Conservation (phyloP, 2,797 vertebrate genomes). For the Passerculus sandwichensis region DNA sequence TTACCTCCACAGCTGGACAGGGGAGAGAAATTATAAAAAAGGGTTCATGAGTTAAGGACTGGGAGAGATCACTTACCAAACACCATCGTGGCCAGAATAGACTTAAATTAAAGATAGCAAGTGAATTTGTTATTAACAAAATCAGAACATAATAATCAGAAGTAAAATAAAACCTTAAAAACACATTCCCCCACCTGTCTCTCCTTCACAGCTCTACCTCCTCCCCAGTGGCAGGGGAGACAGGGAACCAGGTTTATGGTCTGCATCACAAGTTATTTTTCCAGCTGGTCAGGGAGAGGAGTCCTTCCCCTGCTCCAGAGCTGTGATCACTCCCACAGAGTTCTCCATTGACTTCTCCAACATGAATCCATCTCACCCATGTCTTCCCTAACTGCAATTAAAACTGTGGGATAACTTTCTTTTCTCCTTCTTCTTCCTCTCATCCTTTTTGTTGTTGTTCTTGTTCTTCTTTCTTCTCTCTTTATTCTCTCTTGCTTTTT, state of each 20-base stretch:
- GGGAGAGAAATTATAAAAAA: background rate
- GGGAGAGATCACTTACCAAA: background rate
- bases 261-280: background rate
- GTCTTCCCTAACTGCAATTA: background rate
- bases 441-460: too few relatives aligned
- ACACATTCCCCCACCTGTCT: background rate
- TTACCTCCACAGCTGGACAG: too few relatives aligned
- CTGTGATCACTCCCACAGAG: background rate
- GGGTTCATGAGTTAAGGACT: background rate
- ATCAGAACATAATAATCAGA: background rate
- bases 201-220: background rate
- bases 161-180: background rate
- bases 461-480: background rate
- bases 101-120: background rate
- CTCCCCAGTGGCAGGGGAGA: background rate
- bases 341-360: background rate
- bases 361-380: accelerated
- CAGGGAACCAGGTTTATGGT: too few relatives aligned
- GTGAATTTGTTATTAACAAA: background rate
- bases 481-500: background rate
- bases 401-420: background rate
- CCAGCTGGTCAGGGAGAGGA: background rate
- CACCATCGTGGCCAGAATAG: background rate
- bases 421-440: too few relatives aligned
- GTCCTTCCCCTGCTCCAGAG: background rate